phyloP scores from a whole-genome alignment of 2,888 invertebrate species.

The Arge pagana region DNA sequence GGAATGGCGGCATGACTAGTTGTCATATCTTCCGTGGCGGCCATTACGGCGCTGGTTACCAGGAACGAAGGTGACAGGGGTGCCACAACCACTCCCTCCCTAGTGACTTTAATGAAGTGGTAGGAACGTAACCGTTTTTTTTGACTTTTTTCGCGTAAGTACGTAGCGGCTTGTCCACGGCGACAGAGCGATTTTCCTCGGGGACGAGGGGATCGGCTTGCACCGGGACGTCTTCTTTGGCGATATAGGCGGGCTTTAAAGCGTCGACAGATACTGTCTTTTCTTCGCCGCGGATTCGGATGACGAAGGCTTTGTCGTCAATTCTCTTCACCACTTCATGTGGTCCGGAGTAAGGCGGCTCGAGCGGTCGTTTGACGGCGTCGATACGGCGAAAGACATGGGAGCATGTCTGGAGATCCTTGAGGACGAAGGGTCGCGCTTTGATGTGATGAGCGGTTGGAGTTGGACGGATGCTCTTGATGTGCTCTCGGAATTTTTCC shows the following conservation, averaged over 20 bases:
- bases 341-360: constrained; percentile 24
- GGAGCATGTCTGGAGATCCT: constrained; percentile 16
- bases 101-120: no score
- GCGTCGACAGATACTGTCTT: constrained; percentile 7
- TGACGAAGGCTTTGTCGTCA: constrained; percentile 14
- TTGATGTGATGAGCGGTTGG: constrained; percentile 20
- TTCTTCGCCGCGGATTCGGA: not conserved
- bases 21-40: no score
- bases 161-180: no score
- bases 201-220: no score
- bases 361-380: constrained; percentile 18
- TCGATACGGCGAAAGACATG: constrained; percentile 25
- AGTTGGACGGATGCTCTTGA: constrained; percentile 18
- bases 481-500: constrained; percentile 10
- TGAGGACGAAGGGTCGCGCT: constrained; percentile 22
- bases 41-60: no score
- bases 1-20: no score
- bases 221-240: no score
- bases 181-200: no score
- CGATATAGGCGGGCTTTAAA: constrained; percentile 16
- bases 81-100: no score
- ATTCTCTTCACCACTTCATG: constrained; percentile 19
- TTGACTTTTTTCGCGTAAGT: no score
- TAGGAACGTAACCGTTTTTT: no score
- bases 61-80: no score